A percentile compares a stretch with the other conserved stretches of the same genome.
These are phyloP conservation scores for Monodelphis domestica DNA, from an alignment of 2,797 vertebrate genomes.

Conservation along the genomic window DNA sequence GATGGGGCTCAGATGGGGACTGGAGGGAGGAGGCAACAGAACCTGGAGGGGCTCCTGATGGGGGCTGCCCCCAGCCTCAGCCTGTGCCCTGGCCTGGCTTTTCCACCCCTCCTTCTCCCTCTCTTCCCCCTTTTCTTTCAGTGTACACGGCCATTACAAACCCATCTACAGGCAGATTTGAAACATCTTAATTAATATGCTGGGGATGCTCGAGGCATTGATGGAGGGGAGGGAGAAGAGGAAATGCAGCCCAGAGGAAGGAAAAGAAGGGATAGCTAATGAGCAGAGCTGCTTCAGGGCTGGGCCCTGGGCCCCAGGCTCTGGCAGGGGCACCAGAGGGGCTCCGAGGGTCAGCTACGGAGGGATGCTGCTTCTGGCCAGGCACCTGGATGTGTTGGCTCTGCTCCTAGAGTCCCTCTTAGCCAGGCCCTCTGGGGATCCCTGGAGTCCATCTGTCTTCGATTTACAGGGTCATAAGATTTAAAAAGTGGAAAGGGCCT, in stretches of 20 bases:
- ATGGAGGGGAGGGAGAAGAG: neutral
- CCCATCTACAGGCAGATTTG: neutral
- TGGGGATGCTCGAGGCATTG: neutral
- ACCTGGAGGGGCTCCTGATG: neutral
- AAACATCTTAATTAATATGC: neutral
- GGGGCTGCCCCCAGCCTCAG: too few relatives aligned
- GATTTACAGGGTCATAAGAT: neutral
- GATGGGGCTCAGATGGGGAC: neutral
- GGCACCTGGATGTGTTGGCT: neutral
- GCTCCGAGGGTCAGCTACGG: neutral
- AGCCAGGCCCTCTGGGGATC: neutral
- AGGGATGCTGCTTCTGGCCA: neutral
- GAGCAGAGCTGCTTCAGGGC: neutral
- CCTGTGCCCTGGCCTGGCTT: neutral
- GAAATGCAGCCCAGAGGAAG: neutral
- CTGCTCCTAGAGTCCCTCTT: neutral
- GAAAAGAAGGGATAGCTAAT: neutral
- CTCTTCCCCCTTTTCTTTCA: neutral
- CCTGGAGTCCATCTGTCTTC: neutral
- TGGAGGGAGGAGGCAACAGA: neutral
- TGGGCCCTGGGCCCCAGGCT: neutral
- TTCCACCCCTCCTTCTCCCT: neutral
- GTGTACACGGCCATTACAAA: neutral
- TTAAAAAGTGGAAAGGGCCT: neutral
- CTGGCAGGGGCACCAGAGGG: neutral